Percentiles rank a stretch among this genome's conserved stretches.
Evolutionary conservation across 2,888 invertebrate genomes (phyloP).

Genomic region (Isotomurus palustris): DNA sequence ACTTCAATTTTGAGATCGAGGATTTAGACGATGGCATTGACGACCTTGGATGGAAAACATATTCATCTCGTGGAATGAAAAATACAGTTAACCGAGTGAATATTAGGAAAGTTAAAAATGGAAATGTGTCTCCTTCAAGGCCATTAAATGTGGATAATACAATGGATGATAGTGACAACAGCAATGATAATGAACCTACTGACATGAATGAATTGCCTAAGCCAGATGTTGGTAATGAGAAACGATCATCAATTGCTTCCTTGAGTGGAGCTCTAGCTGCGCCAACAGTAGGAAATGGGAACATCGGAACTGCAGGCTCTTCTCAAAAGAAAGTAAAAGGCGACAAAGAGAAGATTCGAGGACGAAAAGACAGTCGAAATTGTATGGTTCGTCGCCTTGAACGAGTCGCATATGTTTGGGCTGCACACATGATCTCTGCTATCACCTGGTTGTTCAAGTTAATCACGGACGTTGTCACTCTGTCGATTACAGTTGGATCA

Average conservation of each 20-base stretch:
- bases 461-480: conserved; percentile 38
- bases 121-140: conserved; percentile 2
- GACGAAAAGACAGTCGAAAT: conserved; percentile 40
- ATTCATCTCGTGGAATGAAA: conserved; percentile 13
- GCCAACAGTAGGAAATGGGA: not conserved
- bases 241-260: conserved; percentile 9
- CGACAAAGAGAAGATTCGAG: conserved; percentile 36
- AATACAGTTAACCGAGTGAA: conserved; percentile 17
- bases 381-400: conserved; percentile 34
- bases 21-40: conserved; percentile 3
- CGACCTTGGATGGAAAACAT: conserved; percentile 30
- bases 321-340: conserved; percentile 23
- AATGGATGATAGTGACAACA: conserved; percentile 19
- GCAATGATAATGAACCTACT: not conserved
- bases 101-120: conserved; percentile 10
- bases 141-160: not conserved
- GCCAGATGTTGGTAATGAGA: not conserved
- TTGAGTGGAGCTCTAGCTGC: conserved; percentile 5
- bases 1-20: conserved; percentile 1
- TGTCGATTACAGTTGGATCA: conserved; percentile 40
- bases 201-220: not conserved
- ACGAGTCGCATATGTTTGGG: conserved; percentile 34
- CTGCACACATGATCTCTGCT: conserved; percentile 41
- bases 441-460: conserved; percentile 44
- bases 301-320: not conserved